These are phyloP conservation scores for Puffinus mauretanicus DNA, from an alignment of 2,113 vertebrate species.

Conservation along the genomic window DNA sequence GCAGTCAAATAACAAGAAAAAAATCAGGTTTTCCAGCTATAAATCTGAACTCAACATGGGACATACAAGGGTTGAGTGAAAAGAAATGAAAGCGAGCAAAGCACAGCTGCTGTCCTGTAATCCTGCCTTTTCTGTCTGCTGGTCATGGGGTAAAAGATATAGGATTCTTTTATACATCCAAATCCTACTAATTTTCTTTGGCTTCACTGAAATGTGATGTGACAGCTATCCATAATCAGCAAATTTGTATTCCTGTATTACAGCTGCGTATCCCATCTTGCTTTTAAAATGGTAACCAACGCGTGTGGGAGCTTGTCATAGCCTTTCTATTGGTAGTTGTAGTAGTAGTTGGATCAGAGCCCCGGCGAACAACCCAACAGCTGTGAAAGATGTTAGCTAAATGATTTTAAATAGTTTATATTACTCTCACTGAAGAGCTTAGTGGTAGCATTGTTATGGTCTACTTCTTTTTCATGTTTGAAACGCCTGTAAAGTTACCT, in stretches of 20 bases:
- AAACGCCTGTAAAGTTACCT: neutral
- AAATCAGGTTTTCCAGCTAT: neutral
- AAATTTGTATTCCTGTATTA: neutral
- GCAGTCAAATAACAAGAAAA: neutral
- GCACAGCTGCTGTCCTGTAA: neutral
- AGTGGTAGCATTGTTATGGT: neutral
- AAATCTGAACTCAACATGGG: neutral
- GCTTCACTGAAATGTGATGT: neutral
- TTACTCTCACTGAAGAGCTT: neutral
- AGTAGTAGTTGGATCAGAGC: neutral
- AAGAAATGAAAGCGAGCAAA: neutral
- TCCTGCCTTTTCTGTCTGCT: neutral
- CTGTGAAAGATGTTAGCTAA: slow-evolving; percentile 17
- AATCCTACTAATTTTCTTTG: neutral
- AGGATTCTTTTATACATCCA: neutral
- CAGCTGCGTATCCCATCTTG: neutral
- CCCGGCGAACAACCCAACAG: neutral
- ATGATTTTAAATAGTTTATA: neutral
- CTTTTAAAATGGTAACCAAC: neutral
- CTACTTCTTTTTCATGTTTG: neutral
- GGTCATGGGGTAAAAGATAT: neutral
- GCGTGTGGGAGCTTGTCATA: neutral
- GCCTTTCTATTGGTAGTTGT: neutral
- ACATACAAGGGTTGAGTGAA: neutral
- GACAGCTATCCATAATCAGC: neutral